These are phyloP conservation scores for Eupithecia subfuscata DNA, from an alignment of 2,888 invertebrate genomes.

Conservation along the genomic window DNA sequence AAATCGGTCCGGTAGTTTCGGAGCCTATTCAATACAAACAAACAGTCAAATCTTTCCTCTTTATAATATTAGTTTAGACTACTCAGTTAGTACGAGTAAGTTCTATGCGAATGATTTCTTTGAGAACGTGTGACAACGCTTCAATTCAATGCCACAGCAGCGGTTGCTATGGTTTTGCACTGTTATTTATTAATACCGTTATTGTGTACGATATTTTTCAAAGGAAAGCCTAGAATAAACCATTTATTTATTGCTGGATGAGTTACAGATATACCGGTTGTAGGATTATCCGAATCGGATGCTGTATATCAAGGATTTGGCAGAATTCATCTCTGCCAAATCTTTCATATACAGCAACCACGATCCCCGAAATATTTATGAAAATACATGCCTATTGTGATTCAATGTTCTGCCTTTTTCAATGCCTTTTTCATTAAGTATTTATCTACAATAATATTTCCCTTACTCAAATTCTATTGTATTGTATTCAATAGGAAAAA, in stretches of 20 bases:
- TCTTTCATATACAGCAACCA: background rate
- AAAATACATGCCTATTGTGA: background rate
- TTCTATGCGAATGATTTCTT: too few species aligned
- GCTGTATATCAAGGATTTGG: background rate
- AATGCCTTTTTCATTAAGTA: background rate
- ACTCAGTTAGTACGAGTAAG: too few species aligned
- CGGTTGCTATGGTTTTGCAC: background rate
- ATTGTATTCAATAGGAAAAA: too few species aligned
- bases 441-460: background rate
- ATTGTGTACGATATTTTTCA: too few species aligned
- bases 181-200: background rate
- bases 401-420: background rate
- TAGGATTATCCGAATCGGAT: background rate
- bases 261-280: background rate
- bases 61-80: too few species aligned
- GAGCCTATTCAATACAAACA: too few species aligned
- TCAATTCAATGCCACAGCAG: background rate
- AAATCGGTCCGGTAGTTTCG: too few species aligned
- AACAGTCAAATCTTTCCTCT: too few species aligned
- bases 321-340: background rate
- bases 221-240: too few species aligned
- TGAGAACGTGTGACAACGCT: too few species aligned
- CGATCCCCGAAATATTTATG: background rate
- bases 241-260: background rate
- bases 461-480: too few species aligned